Evolutionary conservation across 2,113 vertebrate species (phyloP).

Genomic region (Atractosteus spatula): DNA sequence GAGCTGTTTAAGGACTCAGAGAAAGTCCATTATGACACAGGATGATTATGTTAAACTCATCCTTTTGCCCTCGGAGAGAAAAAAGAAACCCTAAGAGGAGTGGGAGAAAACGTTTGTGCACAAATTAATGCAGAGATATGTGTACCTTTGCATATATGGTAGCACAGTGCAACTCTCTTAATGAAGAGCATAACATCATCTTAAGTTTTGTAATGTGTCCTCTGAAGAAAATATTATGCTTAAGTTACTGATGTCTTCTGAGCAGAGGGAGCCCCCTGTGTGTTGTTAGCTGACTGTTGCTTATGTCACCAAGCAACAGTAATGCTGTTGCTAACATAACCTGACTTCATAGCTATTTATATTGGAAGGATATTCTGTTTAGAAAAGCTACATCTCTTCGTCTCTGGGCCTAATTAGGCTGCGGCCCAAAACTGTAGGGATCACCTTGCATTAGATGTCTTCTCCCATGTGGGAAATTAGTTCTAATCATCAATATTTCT

Average conservation of each 20-base stretch:
- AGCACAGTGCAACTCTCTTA: not conserved
- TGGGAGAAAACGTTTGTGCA: not conserved
- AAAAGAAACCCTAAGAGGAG: constrained; percentile 11
- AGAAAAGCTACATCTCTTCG: constrained; percentile 16
- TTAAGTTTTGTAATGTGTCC: not conserved
- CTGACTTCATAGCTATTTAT: constrained; percentile 13
- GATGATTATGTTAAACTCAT: not conserved
- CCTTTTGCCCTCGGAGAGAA: constrained; percentile 3
- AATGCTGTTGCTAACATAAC: constrained; percentile 13
- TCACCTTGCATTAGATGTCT: not conserved
- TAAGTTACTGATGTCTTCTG: not conserved
- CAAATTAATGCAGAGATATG: not conserved
- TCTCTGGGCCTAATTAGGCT: constrained; percentile 13
- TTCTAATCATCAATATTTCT: not conserved
- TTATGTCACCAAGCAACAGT: constrained; percentile 24
- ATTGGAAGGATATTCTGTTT: constrained; percentile 21
- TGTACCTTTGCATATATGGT: not conserved
- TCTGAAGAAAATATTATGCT: not conserved
- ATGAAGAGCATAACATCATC: not conserved
- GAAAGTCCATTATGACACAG: too few relatives aligned
- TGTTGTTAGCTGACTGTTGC: constrained; percentile 12
- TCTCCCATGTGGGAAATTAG: not conserved
- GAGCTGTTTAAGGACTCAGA: too few relatives aligned
- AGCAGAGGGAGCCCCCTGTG: not conserved
- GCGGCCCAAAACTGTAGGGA: not conserved